Percentiles rank a stretch among this genome's conserved stretches.
phyloP scores from a whole-genome alignment of 2,888 invertebrate species.

The Diarsia mendica region DNA sequence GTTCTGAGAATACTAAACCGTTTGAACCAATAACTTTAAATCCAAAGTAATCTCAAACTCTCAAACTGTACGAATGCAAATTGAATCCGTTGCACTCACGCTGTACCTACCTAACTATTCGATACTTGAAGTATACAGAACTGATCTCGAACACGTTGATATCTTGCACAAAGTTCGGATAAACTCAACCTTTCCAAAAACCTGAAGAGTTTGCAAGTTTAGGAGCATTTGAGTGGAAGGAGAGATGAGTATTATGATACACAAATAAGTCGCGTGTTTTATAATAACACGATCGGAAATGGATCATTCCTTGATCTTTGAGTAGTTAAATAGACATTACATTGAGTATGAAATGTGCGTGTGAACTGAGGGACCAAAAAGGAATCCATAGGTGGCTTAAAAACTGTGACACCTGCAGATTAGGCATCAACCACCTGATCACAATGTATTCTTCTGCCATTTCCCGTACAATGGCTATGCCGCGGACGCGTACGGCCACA shows the following conservation, averaged over 20 bases:
- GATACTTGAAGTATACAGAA: slow-evolving; percentile 20
- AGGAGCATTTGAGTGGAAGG: slow-evolving; percentile 3
- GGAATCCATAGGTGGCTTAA: no score
- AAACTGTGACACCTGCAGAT: no score
- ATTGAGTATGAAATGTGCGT: background rate
- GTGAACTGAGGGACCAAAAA: no score
- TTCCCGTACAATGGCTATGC: background rate
- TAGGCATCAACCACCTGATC: no score
- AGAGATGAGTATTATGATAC: slow-evolving; percentile 30
- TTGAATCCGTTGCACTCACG: slow-evolving; percentile 33
- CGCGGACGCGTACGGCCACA: slow-evolving; percentile 33
- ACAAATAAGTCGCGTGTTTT: slow-evolving; percentile 12
- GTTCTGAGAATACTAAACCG: background rate
- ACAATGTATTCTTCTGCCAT: slow-evolving; percentile 12
- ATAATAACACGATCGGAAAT: background rate
- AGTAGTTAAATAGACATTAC: background rate
- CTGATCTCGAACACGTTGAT: slow-evolving; percentile 22
- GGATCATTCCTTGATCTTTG: background rate
- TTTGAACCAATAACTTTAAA: slow-evolving; percentile 19
- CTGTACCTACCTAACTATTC: slow-evolving; percentile 21
- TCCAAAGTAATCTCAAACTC: slow-evolving; percentile 5
- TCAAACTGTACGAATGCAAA: slow-evolving; percentile 30
- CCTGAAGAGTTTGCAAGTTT: slow-evolving; percentile 34
- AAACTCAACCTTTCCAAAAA: slow-evolving; percentile 38
- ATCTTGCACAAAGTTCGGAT: slow-evolving; percentile 40